phyloP scores from a whole-genome alignment of 1,140 invertebrate species.

The Elysia chlorotica region DNA sequence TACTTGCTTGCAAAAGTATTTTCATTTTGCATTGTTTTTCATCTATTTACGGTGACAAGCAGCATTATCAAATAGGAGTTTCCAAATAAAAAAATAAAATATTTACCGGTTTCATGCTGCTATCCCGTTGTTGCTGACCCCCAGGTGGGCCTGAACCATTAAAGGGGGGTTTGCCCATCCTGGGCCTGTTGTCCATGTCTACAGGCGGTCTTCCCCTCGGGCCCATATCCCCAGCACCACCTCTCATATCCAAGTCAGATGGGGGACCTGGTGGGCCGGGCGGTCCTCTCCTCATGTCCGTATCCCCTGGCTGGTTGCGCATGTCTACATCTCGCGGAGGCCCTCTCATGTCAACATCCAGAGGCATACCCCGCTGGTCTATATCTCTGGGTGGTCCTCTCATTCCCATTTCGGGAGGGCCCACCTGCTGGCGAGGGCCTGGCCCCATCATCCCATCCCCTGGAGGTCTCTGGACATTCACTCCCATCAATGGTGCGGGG shows the following conservation, averaged over 20 bases:
- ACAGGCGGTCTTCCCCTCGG: too few species aligned
- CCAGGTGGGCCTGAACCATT: slow-evolving; percentile 7
- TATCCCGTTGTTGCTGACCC: too few species aligned
- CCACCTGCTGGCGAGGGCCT: not conserved
- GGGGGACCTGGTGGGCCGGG: not conserved
- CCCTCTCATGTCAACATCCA: not conserved
- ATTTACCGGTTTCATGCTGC: too few species aligned
- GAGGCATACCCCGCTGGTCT: not conserved
- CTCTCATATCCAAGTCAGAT: not conserved
- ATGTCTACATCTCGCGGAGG: not conserved
- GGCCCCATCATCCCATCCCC: not conserved
- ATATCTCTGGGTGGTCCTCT: not conserved
- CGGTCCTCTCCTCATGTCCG: not conserved
- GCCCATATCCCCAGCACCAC: not conserved
- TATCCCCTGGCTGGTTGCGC: not conserved
- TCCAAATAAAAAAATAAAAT: too few species aligned
- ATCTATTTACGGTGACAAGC: too few species aligned
- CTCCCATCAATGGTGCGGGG: not conserved
- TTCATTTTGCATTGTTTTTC: too few species aligned
- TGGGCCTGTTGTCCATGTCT: not conserved
- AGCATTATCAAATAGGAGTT: too few species aligned
- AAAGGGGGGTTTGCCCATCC: not conserved
- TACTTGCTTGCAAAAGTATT: too few species aligned
- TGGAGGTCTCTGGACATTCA: not conserved
- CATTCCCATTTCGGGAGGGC: not conserved